Conservation (phyloP, 2,888 invertebrate species). For the Coremacera marginata region DNA sequence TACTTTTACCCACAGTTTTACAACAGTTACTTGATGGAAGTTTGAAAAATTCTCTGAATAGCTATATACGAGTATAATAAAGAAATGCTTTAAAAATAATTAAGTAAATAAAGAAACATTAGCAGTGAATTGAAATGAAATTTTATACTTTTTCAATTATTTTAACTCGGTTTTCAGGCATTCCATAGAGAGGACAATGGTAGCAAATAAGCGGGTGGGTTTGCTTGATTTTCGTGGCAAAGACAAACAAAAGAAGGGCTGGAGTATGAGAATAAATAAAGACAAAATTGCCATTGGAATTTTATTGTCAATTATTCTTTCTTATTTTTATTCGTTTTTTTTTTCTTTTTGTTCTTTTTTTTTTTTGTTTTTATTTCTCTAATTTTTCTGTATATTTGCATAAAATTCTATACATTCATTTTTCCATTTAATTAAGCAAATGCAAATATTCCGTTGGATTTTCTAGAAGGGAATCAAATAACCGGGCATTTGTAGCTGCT, state of each 20-base stretch:
- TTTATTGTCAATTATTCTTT: not conserved
- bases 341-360: too few relatives aligned
- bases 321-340: too few relatives aligned
- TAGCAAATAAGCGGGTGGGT: not conserved
- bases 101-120: too few relatives aligned
- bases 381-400: not conserved
- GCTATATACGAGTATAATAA: too few relatives aligned
- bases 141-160: constrained; percentile 1
- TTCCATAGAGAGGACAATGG: not conserved
- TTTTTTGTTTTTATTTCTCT: not conserved
- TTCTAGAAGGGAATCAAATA: constrained; percentile 1
- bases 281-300: not conserved
- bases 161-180: not conserved
- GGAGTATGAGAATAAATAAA: not conserved
- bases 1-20: too few relatives aligned
- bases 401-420: not conserved
- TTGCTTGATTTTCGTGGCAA: not conserved
- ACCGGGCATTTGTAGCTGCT: not conserved
- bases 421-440: constrained; percentile 39
- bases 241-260: not conserved
- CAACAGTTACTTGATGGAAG: too few relatives aligned
- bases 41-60: too few relatives aligned
- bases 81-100: too few relatives aligned
- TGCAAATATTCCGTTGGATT: constrained; percentile 23
- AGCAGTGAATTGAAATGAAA: not conserved